Percentiles rank a stretch among this genome's conserved stretches.
These are phyloP conservation scores for Venustaconcha ellipsiformis DNA, from an alignment of 1,140 invertebrate genomes.

Conservation along the genomic window DNA sequence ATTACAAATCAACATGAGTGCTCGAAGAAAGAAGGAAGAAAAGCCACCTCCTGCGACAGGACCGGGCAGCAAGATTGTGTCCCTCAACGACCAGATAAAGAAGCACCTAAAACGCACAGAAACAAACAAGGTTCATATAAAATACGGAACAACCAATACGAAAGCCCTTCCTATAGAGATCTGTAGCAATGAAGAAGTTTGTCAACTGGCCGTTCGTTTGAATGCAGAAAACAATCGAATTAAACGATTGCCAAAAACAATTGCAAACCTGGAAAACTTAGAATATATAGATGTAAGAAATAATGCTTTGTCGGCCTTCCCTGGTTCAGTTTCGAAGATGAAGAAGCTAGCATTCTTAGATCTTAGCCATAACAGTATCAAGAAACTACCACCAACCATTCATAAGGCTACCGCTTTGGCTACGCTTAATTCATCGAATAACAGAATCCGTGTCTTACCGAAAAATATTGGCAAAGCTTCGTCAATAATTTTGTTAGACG, in stretches of 20 bases:
- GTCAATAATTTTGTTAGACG: slow-evolving; percentile 49
- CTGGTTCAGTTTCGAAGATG: slow-evolving; percentile 57
- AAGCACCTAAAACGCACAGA: slow-evolving; percentile 53
- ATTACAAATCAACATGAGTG: slow-evolving; percentile 28
- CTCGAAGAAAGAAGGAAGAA: slow-evolving; percentile 63
- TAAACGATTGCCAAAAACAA: slow-evolving; percentile 57
- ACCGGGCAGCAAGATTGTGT: slow-evolving; percentile 63
- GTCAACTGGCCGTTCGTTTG: slow-evolving; percentile 48
- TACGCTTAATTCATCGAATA: slow-evolving; percentile 55
- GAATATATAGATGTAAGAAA: slow-evolving; percentile 60
- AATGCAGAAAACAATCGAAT: slow-evolving; percentile 64
- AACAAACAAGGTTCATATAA: slow-evolving; percentile 50
- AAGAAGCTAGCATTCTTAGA: slow-evolving; percentile 57
- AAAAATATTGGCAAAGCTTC: slow-evolving; percentile 62
- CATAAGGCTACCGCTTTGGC: slow-evolving; percentile 57
- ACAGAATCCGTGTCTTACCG: slow-evolving; percentile 56
- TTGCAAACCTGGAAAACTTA: slow-evolving; percentile 52
- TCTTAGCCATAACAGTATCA: slow-evolving; percentile 62
- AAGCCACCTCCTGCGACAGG: slow-evolving; percentile 65
- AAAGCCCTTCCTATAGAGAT: slow-evolving; percentile 63
- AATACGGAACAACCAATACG: slow-evolving; percentile 58
- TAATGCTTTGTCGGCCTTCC: slow-evolving; percentile 58
- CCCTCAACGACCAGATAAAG: slow-evolving; percentile 57
- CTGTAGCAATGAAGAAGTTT: slow-evolving; percentile 64
- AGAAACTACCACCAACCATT: slow-evolving; percentile 61